phyloP scores from a whole-genome alignment of 2,888 invertebrate genomes.

The Prosapia bicincta region DNA sequence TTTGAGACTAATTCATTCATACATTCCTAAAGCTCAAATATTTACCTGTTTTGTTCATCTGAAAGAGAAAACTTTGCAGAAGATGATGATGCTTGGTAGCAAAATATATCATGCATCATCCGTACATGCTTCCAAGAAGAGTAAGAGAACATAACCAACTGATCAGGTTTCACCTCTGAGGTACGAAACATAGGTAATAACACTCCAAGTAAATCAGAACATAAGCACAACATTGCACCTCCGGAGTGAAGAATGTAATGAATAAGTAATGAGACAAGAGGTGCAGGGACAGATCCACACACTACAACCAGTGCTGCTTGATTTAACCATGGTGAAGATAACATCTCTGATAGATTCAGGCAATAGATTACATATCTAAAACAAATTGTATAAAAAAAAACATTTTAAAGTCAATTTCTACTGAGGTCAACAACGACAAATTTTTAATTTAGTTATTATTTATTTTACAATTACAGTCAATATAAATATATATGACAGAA shows the following conservation, averaged over 20 bases:
- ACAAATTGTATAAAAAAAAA: too few relatives aligned
- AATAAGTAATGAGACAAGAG: constrained; percentile 62
- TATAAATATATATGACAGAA: too few relatives aligned
- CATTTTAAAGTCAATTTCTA: too few relatives aligned
- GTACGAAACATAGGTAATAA: constrained; percentile 78
- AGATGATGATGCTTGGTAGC: constrained; percentile 81
- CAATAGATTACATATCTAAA: constrained; percentile 50
- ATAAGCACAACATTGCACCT: constrained; percentile 72
- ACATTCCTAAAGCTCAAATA: too few relatives aligned
- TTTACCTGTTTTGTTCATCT: constrained; percentile 50
- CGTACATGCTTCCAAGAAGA: constrained; percentile 75
- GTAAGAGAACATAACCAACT: constrained; percentile 78
- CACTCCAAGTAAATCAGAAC: constrained; percentile 74
- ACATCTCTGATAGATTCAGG: constrained; percentile 46
- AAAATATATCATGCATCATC: constrained; percentile 86
- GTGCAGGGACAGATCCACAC: constrained; percentile 67
- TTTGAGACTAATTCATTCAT: too few relatives aligned
- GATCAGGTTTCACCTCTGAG: constrained; percentile 64
- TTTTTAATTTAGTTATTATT: too few relatives aligned
- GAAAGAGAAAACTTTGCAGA: constrained; percentile 52
- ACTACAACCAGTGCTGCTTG: constrained; percentile 70
- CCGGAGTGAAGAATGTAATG: constrained; percentile 66
- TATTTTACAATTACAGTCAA: too few relatives aligned
- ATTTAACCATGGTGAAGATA: constrained; percentile 57
- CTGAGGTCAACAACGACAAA: too few relatives aligned